Percentiles rank a stretch among this genome's conserved stretches.
Conservation (phyloP, 2,888 invertebrate species). For the Noctua janthe region DNA sequence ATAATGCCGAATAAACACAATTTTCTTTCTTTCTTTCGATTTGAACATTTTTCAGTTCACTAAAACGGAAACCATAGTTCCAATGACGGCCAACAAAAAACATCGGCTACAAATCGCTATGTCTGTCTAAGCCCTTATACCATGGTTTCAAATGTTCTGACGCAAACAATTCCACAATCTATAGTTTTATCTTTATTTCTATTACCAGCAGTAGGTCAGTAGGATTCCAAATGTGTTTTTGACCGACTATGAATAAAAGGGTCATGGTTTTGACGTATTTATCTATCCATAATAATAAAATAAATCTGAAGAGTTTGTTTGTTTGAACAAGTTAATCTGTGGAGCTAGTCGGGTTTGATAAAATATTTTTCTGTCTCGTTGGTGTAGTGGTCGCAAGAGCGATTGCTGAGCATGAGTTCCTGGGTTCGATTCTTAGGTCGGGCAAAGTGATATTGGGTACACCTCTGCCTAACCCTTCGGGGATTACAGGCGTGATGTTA, state of each 20-base stretch:
- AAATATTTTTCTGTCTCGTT: background rate
- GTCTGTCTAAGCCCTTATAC: slow-evolving; percentile 39
- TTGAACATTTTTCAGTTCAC: background rate
- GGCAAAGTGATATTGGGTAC: no score
- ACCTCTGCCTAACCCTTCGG: no score
- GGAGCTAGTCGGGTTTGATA: background rate
- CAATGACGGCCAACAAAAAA: background rate
- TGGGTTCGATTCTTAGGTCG: no score
- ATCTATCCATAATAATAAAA: background rate
- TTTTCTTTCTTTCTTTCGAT: no score
- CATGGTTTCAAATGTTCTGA: slow-evolving; percentile 45
- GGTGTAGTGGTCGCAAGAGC: no score
- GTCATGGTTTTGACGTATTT: slow-evolving; percentile 33
- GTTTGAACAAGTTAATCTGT: background rate
- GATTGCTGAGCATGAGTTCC: no score
- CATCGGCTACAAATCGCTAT: background rate
- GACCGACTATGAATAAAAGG: slow-evolving; percentile 31
- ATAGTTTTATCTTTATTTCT: slow-evolving; percentile 55
- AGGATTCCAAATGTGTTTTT: slow-evolving; percentile 48
- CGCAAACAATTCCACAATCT: slow-evolving; percentile 56
- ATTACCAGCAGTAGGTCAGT: slow-evolving; percentile 59
- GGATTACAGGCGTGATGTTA: no score
- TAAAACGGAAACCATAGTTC: background rate
- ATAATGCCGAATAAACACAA: no score
- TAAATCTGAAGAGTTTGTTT: background rate